Conservation (phyloP, 2,113 vertebrate genomes). For the Cygnus buccinator region DNA sequence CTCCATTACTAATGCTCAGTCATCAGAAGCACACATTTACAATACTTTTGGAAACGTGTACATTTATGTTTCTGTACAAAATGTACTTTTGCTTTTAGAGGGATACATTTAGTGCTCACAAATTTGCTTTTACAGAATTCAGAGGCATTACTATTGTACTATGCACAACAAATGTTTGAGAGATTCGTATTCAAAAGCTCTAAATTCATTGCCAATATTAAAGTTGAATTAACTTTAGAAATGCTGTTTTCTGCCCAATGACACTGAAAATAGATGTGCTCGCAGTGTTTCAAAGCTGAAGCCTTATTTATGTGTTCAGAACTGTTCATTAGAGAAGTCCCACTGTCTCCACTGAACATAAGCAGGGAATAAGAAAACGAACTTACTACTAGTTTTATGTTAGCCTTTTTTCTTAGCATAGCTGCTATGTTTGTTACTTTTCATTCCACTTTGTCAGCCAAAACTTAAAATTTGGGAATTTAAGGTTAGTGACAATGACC, state of each 20-base stretch:
- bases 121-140: neutral
- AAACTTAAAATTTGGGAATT: neutral
- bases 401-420: neutral
- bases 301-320: neutral
- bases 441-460: neutral
- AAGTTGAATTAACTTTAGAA: neutral
- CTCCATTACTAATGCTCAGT: neutral
- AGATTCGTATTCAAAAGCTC: neutral
- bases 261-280: neutral
- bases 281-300: neutral
- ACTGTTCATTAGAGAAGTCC: neutral
- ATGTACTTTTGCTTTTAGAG: neutral
- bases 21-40: neutral
- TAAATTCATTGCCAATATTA: neutral
- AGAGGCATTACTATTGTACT: neutral
- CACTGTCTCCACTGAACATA: neutral
- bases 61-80: neutral
- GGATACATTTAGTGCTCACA: neutral
- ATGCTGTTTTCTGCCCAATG: neutral
- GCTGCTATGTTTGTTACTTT: neutral
- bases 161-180: neutral
- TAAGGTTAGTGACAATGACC: neutral
- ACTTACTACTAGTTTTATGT: neutral
- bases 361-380: neutral
- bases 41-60: neutral